Percentiles rank a stretch among this genome's conserved stretches.
These are phyloP conservation scores for Danio rerio DNA, from an alignment of 2,113 vertebrate species.

Conservation along the genomic window DNA sequence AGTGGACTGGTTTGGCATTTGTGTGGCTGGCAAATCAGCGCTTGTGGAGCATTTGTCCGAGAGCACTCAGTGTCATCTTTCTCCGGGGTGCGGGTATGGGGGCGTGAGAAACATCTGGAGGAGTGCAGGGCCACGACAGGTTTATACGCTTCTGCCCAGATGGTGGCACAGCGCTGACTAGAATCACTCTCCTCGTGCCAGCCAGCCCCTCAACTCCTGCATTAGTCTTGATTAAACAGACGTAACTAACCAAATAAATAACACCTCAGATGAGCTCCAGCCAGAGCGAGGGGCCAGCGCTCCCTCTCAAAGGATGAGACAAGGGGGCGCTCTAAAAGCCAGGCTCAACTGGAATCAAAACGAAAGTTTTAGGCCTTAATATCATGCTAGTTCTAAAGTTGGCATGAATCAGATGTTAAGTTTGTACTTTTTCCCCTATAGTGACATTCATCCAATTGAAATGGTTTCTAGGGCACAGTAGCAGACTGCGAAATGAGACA, in stretches of 20 bases:
- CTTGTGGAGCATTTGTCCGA: slow-evolving; percentile 48
- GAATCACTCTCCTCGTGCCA: slow-evolving; percentile 76
- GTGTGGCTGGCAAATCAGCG: slow-evolving; percentile 21
- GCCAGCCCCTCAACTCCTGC: slow-evolving; percentile 63
- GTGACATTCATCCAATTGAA: too few relatives aligned
- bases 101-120: slow-evolving; percentile 78
- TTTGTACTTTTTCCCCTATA: too few relatives aligned
- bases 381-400: too few relatives aligned
- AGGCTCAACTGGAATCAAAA: slow-evolving; percentile 50
- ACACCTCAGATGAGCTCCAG: slow-evolving; percentile 56
- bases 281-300: neutral
- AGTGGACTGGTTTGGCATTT: slow-evolving; percentile 1
- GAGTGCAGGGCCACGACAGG: slow-evolving; percentile 76
- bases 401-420: too few relatives aligned
- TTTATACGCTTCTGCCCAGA: slow-evolving; percentile 81
- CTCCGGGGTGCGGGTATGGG: slow-evolving; percentile 54
- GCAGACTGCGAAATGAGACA: too few relatives aligned
- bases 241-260: slow-evolving; percentile 68
- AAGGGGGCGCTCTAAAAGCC: slow-evolving; percentile 64
- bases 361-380: too few relatives aligned
- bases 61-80: slow-evolving; percentile 54
- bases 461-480: too few relatives aligned
- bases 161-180: slow-evolving; percentile 80
- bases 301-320: slow-evolving; percentile 62
- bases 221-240: slow-evolving; percentile 76